These are phyloP conservation scores for Drosophila ezoana DNA, from an alignment of 2,888 invertebrate species.

Conservation along the genomic window DNA sequence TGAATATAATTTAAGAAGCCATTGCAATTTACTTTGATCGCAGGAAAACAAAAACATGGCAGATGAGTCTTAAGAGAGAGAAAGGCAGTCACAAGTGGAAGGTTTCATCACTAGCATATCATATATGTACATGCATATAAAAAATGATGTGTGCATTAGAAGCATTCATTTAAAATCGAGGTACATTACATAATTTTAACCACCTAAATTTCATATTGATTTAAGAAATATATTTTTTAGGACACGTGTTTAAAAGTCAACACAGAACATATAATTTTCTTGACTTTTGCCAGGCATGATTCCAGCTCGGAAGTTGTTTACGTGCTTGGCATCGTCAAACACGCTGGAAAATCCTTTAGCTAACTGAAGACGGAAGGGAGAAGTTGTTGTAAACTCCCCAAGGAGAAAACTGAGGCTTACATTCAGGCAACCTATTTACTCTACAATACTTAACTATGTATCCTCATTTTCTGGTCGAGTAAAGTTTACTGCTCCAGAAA, in stretches of 20 bases:
- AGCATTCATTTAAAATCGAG: slow-evolving; percentile 7
- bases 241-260: slow-evolving; percentile 4
- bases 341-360: slow-evolving; percentile 6
- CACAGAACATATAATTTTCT: slow-evolving; percentile 11
- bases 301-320: slow-evolving; percentile 9
- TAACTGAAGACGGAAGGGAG: neutral
- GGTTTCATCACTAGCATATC: too few species aligned
- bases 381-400: neutral
- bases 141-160: too few species aligned
- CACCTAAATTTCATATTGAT: neutral
- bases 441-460: slow-evolving; percentile 1
- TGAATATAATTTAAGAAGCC: too few species aligned
- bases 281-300: slow-evolving; percentile 1
- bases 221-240: slow-evolving; percentile 3
- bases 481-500: slow-evolving; percentile 14
- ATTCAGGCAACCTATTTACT: slow-evolving; percentile 12
- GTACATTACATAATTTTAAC: neutral
- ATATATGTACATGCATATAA: too few species aligned
- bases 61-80: too few species aligned
- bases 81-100: too few species aligned
- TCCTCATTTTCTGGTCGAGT: slow-evolving; percentile 7
- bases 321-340: slow-evolving; percentile 24
- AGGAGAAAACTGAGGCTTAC: slow-evolving; percentile 2
- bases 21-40: neutral
- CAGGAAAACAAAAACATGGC: too few species aligned